phyloP scores from a whole-genome alignment of 2,888 invertebrate species.

The Heliconius hortense region DNA sequence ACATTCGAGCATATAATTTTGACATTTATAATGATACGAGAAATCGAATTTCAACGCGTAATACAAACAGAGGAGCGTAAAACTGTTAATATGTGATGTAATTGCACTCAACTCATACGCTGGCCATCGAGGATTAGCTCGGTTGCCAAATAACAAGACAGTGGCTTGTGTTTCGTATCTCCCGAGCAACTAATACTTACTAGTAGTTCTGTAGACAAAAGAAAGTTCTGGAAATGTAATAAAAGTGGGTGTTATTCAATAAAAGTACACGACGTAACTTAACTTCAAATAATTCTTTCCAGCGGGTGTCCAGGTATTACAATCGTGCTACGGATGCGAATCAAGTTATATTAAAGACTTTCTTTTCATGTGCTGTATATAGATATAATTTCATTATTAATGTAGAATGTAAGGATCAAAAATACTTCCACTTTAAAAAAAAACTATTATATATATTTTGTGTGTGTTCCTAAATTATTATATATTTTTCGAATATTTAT shows the following conservation, averaged over 20 bases:
- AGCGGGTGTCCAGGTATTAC: conserved; percentile 12
- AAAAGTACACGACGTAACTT: conserved; percentile 2
- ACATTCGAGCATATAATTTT: background rate
- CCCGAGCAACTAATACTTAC: background rate
- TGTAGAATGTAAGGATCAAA: background rate
- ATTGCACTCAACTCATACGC: conserved; percentile 1
- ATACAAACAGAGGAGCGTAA: background rate
- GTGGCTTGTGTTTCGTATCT: background rate
- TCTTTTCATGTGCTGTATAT: background rate
- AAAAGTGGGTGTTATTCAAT: conserved; percentile 3
- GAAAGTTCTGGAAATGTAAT: conserved; percentile 6
- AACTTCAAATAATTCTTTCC: background rate
- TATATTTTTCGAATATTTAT: too few relatives aligned
- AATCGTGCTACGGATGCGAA: conserved; percentile 1
- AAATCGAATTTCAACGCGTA: conserved; percentile 1
- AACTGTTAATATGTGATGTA: background rate
- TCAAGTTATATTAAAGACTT: background rate
- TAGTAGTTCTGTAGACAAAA: background rate
- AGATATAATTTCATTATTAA: background rate
- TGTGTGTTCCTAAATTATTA: too few relatives aligned
- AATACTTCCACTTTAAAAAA: too few relatives aligned
- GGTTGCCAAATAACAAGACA: conserved; percentile 7
- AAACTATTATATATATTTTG: too few relatives aligned
- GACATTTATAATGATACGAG: background rate
- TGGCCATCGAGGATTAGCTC: background rate